Base-by-base conservation (phyloP, 2,888 invertebrate species). In the Venusia cambrica region DNA sequence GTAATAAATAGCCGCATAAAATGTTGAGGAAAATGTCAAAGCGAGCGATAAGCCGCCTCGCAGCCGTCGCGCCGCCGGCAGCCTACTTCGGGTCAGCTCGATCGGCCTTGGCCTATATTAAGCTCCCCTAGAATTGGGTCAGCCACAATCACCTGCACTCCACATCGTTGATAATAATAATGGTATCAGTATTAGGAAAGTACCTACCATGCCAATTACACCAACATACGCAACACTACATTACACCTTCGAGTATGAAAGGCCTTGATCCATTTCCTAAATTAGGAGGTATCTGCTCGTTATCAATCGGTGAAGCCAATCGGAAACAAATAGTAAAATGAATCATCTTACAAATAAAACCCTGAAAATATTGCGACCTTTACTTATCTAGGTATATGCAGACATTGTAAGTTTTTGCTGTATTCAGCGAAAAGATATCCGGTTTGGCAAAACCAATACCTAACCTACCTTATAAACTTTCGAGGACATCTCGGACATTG, bases 41-140 rank as follows among this genome's bases (percentile, higher is more conserved):
- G 39, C 29, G 35, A 30, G 40, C 45, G 49, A 31, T 44, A 36
- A 37, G n/a, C n/a, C n/a, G n/a, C n/a, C n/a, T n/a, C n/a, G n/a
- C n/a, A n/a, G n/a, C n/a, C n/a, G n/a, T n/a, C n/a, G n/a, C n/a
- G n/a, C n/a, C n/a, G 34, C 39, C 29, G 17, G 28, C 48, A 48
- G 57, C 57, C 56, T 54, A 57, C 59, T n/a, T n/a, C 54, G 53
- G 66, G 65, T 65, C 65, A 61, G 39, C 44, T 59, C 58, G 51
- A 59, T 52, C 57, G 64, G 47, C 80, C 80, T 75, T 80, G 79
- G 56, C 73, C 76, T 48, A 71, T 70, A 62, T 75, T 57, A 48
- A 39, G 43, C 39, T 45, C 45, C 45, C 45, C 45, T 58, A 57
- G 51, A 68, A 62, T 62, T 51, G 39, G 71, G 71, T 61, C 71